These are phyloP conservation scores for Trichomalopsis sarcophagae DNA, from an alignment of 1,140 invertebrate species.

Conservation along the genomic window DNA sequence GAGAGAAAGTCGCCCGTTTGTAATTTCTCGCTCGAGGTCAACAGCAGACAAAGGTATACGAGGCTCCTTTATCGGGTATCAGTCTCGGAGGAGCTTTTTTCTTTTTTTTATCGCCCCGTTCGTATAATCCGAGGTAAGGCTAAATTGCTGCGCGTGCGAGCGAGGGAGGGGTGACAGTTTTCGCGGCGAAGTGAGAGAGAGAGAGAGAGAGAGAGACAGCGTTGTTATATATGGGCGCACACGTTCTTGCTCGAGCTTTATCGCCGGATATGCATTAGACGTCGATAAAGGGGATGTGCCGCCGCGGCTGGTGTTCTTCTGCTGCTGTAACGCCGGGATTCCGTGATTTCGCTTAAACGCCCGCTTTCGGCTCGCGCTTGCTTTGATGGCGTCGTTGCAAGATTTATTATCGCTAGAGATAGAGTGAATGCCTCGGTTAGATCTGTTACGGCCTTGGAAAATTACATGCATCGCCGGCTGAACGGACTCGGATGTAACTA, in stretches of 20 bases:
- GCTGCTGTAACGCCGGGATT: background rate
- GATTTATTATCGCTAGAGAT: background rate
- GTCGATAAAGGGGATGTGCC: background rate
- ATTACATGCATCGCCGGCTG: no score
- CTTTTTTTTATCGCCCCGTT: background rate
- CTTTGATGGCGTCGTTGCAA: background rate
- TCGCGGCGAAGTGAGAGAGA: no score
- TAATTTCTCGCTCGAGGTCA: background rate
- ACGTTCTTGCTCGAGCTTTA: background rate
- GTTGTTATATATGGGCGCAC: background rate
- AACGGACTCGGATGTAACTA: no score
- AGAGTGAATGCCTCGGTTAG: background rate
- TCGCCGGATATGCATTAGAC: background rate
- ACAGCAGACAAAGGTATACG: background rate
- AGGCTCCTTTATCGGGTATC: background rate
- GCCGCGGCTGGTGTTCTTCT: background rate
- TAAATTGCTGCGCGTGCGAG: background rate
- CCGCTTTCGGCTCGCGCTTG: background rate
- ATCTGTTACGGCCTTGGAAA: background rate
- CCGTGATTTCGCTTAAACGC: background rate
- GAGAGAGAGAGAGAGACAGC: no score
- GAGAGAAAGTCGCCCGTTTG: background rate
- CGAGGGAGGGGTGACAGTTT: background rate
- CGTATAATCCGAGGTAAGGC: background rate
- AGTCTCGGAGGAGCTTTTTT: constrained; percentile 21